Evolutionary conservation across 2,113 vertebrate genomes (phyloP).

Genomic region (Brachyistius frenatus): DNA sequence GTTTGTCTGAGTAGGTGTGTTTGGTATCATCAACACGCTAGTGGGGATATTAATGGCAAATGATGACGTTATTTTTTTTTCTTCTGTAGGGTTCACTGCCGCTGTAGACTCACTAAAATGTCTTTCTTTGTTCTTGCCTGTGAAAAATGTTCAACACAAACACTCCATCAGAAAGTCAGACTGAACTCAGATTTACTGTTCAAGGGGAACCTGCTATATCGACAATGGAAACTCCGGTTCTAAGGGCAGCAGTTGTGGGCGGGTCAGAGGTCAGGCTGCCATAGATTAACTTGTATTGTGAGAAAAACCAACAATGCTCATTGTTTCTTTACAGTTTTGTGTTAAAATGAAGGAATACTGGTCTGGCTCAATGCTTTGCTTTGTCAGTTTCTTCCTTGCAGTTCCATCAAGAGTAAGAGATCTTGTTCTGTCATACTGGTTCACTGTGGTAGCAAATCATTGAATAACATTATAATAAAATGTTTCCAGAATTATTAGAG

Average conservation of each 20-base stretch:
- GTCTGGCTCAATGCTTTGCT: no score
- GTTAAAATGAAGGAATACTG: neutral
- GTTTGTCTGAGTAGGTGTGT: neutral
- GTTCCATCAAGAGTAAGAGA: no score
- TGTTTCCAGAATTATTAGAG: no score
- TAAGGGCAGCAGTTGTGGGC: conserved; percentile 2
- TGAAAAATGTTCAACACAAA: neutral
- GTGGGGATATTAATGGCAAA: neutral
- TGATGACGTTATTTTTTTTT: neutral
- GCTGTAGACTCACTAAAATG: neutral
- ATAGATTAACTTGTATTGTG: neutral
- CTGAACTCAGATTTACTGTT: conserved; percentile 3
- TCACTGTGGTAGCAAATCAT: no score
- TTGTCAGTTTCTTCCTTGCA: no score
- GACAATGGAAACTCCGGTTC: conserved; percentile 5
- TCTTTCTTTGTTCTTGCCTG: neutral
- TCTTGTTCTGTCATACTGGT: no score
- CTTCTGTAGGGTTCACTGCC: no score
- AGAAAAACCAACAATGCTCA: neutral
- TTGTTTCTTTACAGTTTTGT: neutral
- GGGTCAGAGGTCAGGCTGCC: neutral
- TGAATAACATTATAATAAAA: no score
- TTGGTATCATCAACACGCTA: neutral
- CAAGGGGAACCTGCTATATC: neutral
- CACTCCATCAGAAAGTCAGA: neutral